These are phyloP conservation scores for Drosophila nr. fundita DNA, from an alignment of 2,888 invertebrate species.

Conservation along the genomic window DNA sequence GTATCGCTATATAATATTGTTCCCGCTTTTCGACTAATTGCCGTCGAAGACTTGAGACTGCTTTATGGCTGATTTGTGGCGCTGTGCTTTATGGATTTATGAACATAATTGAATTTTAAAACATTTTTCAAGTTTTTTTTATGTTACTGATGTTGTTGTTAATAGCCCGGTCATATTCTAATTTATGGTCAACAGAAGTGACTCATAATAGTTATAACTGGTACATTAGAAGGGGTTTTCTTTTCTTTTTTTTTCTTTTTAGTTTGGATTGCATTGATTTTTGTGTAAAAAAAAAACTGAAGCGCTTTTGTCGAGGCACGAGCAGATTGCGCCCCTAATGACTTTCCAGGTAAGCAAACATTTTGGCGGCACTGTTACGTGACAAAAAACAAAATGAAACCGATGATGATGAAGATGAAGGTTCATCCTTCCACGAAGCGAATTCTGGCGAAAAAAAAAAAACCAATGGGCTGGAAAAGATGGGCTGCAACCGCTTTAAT, in stretches of 20 bases:
- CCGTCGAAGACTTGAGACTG: slow-evolving; percentile 51
- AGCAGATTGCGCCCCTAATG: slow-evolving; percentile 69
- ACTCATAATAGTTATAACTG: slow-evolving; percentile 34
- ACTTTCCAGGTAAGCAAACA: slow-evolving; percentile 74
- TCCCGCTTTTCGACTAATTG: slow-evolving; percentile 56
- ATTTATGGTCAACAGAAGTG: slow-evolving; percentile 55
- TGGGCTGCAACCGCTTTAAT: slow-evolving; percentile 67
- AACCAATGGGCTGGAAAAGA: slow-evolving; percentile 30
- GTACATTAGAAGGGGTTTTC: slow-evolving; percentile 36
- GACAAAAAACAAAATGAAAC: slow-evolving; percentile 51
- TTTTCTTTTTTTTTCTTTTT: slow-evolving; percentile 1
- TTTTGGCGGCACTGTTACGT: slow-evolving; percentile 59
- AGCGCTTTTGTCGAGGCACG: slow-evolving; percentile 36
- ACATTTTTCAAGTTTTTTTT: slow-evolving; percentile 47
- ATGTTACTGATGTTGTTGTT: slow-evolving; percentile 48
- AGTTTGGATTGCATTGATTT: background rate
- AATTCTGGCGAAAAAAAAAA: slow-evolving; percentile 22
- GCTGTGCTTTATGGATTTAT: slow-evolving; percentile 74
- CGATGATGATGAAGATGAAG: background rate
- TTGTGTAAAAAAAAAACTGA: slow-evolving; percentile 20
- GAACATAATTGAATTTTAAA: slow-evolving; percentile 74
- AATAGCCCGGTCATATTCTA: slow-evolving; percentile 60
- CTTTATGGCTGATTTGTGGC: slow-evolving; percentile 62
- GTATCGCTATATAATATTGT: slow-evolving; percentile 13
- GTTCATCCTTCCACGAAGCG: slow-evolving; percentile 10